phyloP scores from a whole-genome alignment of 2,888 invertebrate species.

The Drosophila atripex region DNA sequence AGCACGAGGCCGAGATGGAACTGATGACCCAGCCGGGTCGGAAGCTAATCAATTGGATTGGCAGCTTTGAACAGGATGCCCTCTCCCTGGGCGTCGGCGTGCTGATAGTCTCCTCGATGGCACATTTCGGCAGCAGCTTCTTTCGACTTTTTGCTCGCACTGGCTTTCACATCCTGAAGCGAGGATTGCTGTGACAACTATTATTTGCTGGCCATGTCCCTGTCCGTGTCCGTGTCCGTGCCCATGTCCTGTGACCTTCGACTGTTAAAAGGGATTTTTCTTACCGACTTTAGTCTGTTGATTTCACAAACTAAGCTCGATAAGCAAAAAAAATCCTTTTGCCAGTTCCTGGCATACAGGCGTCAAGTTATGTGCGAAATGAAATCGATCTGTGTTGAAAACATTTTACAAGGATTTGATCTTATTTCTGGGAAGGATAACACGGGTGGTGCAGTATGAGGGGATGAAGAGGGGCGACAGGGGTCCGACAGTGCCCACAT shows the following conservation, averaged over 20 bases:
- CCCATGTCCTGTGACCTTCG: slow-evolving; percentile 14
- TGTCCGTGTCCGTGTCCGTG: background rate
- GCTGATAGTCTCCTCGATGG: slow-evolving; percentile 84
- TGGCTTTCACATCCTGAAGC: slow-evolving; percentile 38
- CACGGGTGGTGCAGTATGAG: too few relatives aligned
- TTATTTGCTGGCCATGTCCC: background rate
- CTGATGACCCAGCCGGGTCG: slow-evolving; percentile 6
- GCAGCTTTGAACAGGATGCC: slow-evolving; percentile 85
- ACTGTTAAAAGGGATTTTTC: slow-evolving; percentile 4
- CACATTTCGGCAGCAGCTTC: slow-evolving; percentile 21
- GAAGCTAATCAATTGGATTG: slow-evolving; percentile 84
- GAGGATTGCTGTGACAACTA: slow-evolving; percentile 35
- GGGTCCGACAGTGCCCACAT: slow-evolving; percentile 58
- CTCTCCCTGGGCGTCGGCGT: slow-evolving; percentile 87
- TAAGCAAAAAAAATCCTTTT: background rate
- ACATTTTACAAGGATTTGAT: slow-evolving; percentile 2
- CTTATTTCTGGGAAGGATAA: background rate
- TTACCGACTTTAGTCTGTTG: background rate
- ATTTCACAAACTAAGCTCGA: background rate
- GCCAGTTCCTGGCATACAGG: slow-evolving; percentile 3
- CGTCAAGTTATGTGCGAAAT: slow-evolving; percentile 17
- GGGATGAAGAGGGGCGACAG: slow-evolving; percentile 69
- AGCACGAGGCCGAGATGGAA: slow-evolving; percentile 85
- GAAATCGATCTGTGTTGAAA: slow-evolving; percentile 27
- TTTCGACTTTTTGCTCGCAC: slow-evolving; percentile 32